Base-by-base conservation (phyloP, 2,113 vertebrate genomes). In the Gambusia affinis region DNA sequence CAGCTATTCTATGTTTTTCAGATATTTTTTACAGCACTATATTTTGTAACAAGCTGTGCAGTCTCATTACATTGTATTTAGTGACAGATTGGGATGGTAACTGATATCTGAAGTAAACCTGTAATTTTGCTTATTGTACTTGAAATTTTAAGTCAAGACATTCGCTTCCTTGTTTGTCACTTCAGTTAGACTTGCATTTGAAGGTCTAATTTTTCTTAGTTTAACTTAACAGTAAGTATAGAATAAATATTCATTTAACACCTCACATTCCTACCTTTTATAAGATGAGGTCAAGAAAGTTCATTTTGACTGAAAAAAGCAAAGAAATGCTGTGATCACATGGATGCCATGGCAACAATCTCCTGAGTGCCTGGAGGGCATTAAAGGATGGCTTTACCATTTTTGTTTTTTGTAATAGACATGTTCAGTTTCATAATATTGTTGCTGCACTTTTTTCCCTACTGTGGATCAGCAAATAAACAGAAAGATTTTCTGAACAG, bases 381-480 rank as follows among this genome's bases (percentile, higher is more conserved):
- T 66, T 68, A 60, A 70, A 71, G 73, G 64, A 79, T 74, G 80
- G 60, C 57, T 78, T 80, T 66, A 27, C 31, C 64, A 61, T 44
- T 27, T 79, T 24, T 3, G 27, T 70, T 37, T 44, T 47, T 69
- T 57, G 22, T 15, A 60, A 42, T 72, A 37, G 57, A 73, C 78
- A 80, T 70, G 72, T 69, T 80, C 4, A 17, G 72, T 27, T 75
- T 76, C 33, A 79, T 66, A 72, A 73, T 72, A 79, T 72, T 79
- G 75, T 37, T 61, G 81, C 70, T 78, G 75, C 72, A 79, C 73
- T 79, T 73, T 31, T 61, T 66, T 83, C 73, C n/a, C 76, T 71
- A 64, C 29, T 67, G 75, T 77, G 69, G 74, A 69, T 75, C 73
- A 75, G 57, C 42, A 67, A 78, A 73, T 57, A 79, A 64, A 83